Evolutionary conservation across 2,888 invertebrate species (phyloP), one percentile per base, ranked within the genome.

Genomic region (Uropetala carovei): DNA sequence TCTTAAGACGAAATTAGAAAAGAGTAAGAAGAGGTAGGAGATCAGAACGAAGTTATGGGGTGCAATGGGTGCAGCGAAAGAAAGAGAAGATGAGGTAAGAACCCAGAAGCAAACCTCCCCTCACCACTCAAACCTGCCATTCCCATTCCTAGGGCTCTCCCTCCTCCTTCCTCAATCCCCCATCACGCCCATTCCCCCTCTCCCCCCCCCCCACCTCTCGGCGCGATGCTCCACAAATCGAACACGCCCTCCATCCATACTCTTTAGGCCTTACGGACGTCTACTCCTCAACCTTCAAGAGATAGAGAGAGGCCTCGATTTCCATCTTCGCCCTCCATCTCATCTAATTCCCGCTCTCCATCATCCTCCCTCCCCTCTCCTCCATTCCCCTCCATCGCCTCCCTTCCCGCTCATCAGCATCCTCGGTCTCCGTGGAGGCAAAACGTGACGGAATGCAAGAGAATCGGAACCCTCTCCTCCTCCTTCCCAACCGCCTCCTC

Each of bases 271-370:
- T 60, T 27, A 60, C 86, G 30, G 89, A 68, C 22, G 60, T 68
- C 64, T 18, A 18, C 83, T 14, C 64, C 43, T 56, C n/a, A 56
- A 64, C 89, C 18, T 68, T 43, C 89, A 22, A 89, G 9, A n/a
- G 43, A 22, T 86, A 43, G 64, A 64, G 68, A 56, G 68, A 43
- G 64, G 68, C 30, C 89, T 30, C 16, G 89, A 89, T 89, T 89
- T 57, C 83, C 83, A 83, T 83, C 83, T 83, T 57, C 57, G n/a
- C 83, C 56, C 56, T 64, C 64, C 89, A 64, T 64, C 89, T 89
- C n/a, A 60, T 89, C 89, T 89, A 89, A 89, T 89, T 89, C 64
- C 89, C 64, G 30, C 89, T 68, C 64, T 64, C 59, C 86, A 86
- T 86, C 86, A 30, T 27, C 60, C 89, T 64, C 89, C 43, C 18